These are phyloP conservation scores for Cyclargus thomasi DNA, from an alignment of 1,140 invertebrate species.

Conservation along the genomic window DNA sequence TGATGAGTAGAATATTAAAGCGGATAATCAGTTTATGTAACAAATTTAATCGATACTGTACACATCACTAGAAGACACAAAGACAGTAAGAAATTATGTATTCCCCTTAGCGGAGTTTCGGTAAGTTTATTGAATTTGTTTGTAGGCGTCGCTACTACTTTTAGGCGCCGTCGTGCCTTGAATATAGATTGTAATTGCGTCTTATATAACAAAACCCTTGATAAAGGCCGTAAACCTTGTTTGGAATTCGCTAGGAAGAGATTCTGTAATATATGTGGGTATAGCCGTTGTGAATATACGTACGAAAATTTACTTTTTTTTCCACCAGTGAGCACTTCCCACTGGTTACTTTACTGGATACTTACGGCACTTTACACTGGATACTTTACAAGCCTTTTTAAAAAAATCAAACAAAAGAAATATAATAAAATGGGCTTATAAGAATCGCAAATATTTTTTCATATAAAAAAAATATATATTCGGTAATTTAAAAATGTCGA, in stretches of 20 bases:
- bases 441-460: too few relatives aligned
- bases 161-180: constrained; percentile 53
- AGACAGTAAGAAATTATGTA: constrained; percentile 73
- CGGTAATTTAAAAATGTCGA: too few relatives aligned
- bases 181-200: constrained; percentile 32
- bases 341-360: too few relatives aligned
- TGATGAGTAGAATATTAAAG: too few relatives aligned
- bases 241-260: background rate
- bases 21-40: background rate
- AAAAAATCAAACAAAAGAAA: too few relatives aligned
- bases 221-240: background rate
- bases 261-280: background rate
- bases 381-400: too few relatives aligned
- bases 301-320: too few relatives aligned
- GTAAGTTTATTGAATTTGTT: constrained; percentile 72
- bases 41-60: constrained; percentile 19
- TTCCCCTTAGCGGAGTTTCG: constrained; percentile 68
- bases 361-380: too few relatives aligned
- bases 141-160: constrained; percentile 53
- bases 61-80: constrained; percentile 55
- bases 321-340: too few relatives aligned
- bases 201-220: background rate
- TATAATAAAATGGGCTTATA: too few relatives aligned
- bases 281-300: background rate
- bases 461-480: too few relatives aligned